Conservation (phyloP, 2,113 vertebrate genomes). For the Hyaena hyaena region DNA sequence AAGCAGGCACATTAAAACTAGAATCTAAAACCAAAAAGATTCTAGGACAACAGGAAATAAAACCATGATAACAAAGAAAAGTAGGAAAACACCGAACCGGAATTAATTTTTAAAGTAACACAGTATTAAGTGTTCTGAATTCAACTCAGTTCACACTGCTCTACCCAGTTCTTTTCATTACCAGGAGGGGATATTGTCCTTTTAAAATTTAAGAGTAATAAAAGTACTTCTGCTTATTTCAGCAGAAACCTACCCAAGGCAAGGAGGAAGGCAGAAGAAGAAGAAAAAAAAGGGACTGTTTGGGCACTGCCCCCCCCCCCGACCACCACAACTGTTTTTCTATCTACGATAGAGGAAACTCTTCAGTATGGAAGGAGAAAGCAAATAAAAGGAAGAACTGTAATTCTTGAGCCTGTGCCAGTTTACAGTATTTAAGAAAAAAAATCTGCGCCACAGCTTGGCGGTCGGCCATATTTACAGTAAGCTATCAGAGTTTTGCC, state of each 20-base stretch:
- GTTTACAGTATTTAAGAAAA: constrained; percentile 93
- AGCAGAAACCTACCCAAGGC: background rate
- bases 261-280: background rate
- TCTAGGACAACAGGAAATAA: background rate
- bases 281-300: background rate
- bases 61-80: background rate
- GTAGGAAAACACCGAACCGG: constrained; percentile 15
- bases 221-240: background rate
- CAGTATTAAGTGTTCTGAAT: constrained; percentile 38
- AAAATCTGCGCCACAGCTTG: constrained; percentile 89
- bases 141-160: constrained; percentile 64
- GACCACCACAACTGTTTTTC: constrained; percentile 51
- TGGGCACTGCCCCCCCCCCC: background rate
- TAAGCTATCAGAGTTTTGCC: constrained; percentile 89
- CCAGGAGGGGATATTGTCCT: background rate
- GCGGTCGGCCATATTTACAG: constrained; percentile 89
- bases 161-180: constrained; percentile 32
- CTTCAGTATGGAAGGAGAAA: constrained; percentile 88
- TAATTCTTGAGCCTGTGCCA: constrained; percentile 91
- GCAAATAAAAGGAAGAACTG: constrained; percentile 89
- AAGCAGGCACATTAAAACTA: constrained; percentile 37
- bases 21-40: constrained; percentile 67
- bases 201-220: constrained; percentile 54
- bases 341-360: constrained; percentile 81
- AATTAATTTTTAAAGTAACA: constrained; percentile 65